A percentile compares a stretch with the other conserved stretches of the same genome.
Conservation (phyloP, 2,113 vertebrate genomes). For the Crotalus horridus region DNA sequence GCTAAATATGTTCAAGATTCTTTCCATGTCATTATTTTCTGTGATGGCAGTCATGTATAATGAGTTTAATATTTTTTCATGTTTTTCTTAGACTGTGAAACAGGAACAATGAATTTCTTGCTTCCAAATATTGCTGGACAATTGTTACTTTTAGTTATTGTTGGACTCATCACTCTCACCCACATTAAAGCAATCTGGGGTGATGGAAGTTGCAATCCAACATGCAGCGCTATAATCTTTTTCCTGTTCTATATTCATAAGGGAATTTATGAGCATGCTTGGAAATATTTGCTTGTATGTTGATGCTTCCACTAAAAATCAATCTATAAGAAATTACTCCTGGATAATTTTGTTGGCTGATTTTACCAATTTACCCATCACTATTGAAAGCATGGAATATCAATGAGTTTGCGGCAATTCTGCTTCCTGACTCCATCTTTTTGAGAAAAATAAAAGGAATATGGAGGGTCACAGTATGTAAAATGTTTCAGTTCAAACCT, state of each 20-base stretch:
- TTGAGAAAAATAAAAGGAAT: not conserved
- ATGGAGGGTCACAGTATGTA: not conserved
- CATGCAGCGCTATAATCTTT: not conserved
- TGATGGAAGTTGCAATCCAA: not conserved
- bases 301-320: not conserved
- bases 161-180: not conserved
- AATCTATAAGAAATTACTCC: not conserved
- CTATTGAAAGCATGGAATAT: not conserved
- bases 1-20: not conserved
- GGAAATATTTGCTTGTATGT: not conserved
- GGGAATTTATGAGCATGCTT: not conserved
- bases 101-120: not conserved
- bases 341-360: not conserved
- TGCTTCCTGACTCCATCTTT: not conserved
- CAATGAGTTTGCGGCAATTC: not conserved
- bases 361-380: not conserved
- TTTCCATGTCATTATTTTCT: too few species aligned
- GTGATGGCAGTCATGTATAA: not conserved
- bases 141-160: not conserved
- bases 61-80: not conserved
- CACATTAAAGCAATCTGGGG: not conserved
- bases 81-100: not conserved
- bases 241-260: not conserved
- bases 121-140: not conserved
- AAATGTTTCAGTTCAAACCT: not conserved